These are phyloP conservation scores for Anagyrus pseudococci DNA, from an alignment of 2,888 invertebrate species.

Conservation along the genomic window DNA sequence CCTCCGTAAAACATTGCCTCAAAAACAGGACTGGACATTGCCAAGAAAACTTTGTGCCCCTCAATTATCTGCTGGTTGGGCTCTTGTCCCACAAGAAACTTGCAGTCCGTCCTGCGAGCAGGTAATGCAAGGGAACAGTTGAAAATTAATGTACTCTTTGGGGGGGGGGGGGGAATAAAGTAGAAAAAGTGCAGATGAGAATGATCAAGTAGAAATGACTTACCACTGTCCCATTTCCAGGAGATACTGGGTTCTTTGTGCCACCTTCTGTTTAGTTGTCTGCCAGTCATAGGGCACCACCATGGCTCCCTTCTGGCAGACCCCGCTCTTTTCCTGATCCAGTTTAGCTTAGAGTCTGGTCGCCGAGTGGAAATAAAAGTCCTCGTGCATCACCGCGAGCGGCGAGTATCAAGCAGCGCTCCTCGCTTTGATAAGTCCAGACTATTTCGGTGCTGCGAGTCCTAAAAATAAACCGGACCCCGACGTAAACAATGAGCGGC, in stretches of 20 bases:
- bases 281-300: constrained; percentile 78
- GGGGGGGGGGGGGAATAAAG: not conserved
- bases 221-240: constrained; percentile 80
- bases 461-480: constrained; percentile 26
- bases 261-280: constrained; percentile 72
- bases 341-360: not conserved
- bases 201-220: not conserved
- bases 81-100: constrained; percentile 80
- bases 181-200: not conserved
- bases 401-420: not conserved
- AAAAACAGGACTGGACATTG: constrained; percentile 88
- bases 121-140: not conserved
- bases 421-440: constrained; percentile 2
- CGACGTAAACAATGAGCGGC: constrained; percentile 31
- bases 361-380: not conserved
- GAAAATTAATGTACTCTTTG: not conserved
- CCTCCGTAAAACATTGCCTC: constrained; percentile 89
- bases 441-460: constrained; percentile 22
- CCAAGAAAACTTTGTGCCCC: constrained; percentile 81
- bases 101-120: constrained; percentile 71
- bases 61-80: constrained; percentile 76
- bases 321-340: constrained; percentile 24
- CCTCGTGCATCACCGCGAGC: constrained; percentile 1
- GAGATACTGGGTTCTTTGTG: constrained; percentile 76
- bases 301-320: constrained; percentile 52